A percentile compares a stretch with the other conserved stretches of the same genome.
phyloP scores from a whole-genome alignment of 2,797 vertebrate species.

The Thripadectes ignobilis region DNA sequence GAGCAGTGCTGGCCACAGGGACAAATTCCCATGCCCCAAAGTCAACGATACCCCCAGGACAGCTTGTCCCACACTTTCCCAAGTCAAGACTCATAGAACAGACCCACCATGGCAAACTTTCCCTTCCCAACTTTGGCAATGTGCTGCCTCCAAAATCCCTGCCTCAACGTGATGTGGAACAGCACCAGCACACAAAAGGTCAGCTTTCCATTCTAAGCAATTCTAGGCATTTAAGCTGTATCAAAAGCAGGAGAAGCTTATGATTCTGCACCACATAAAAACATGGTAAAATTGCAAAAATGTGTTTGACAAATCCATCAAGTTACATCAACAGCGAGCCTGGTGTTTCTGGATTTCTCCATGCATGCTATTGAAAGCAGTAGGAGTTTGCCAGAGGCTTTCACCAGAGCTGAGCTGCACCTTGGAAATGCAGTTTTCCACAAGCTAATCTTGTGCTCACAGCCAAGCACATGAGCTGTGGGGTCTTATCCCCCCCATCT shows the following conservation, averaged over 20 bases:
- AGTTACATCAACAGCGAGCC: background rate
- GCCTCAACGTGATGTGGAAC: accelerated
- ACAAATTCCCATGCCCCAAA: background rate
- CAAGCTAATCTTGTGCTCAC: background rate
- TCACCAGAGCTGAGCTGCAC: constrained; percentile 1
- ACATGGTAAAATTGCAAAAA: background rate
- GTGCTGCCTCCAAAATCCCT: background rate
- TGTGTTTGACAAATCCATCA: constrained; percentile 27
- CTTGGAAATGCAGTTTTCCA: background rate
- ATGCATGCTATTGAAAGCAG: background rate
- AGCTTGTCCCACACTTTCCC: background rate
- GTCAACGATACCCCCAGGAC: background rate
- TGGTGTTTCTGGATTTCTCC: constrained; percentile 35
- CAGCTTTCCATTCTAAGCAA: background rate
- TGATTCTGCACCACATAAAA: background rate
- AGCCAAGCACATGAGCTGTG: background rate
- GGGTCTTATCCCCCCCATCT: background rate
- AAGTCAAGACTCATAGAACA: background rate
- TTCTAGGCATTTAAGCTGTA: background rate
- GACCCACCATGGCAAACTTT: background rate
- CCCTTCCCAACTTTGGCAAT: background rate
- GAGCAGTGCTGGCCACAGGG: background rate
- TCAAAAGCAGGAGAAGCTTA: background rate
- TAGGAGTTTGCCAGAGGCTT: constrained; percentile 26
- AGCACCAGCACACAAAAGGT: background rate